Evolutionary conservation across 1,140 invertebrate species (phyloP), one percentile per base, ranked within the genome.

Genomic region (Vanessa atalanta): DNA sequence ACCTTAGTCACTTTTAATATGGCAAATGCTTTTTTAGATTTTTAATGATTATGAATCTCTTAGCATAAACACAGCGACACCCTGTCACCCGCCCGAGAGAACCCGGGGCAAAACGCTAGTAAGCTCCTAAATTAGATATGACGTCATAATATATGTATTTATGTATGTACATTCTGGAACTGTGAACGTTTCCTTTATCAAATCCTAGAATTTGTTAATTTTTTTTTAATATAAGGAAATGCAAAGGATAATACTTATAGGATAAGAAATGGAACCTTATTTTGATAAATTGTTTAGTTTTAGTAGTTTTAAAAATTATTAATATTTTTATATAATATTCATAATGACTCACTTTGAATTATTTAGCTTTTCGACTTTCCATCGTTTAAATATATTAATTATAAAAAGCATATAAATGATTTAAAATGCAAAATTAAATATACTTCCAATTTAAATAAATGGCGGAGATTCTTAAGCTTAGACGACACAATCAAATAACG

Each of bases 71-170:
- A 89, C 86, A 90, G 87, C 89, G 89, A 89, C 90, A 91, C 90
- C 90, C 90, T 92, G 90, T 91, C 89, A 90, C 84, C 90, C 90
- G 84, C 87, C 89, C 90, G 90, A 86, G 85, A 80, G 75, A 72
- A 76, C 84, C 82, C 89, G 89, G 88, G 86, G 78, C 88, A 91
- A 92, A 91, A 92, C 88, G 89, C 89, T 92, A 91, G 88, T 92
- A 92, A 92, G 90, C 90, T 92, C 90, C 88, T 91, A 92, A 90
- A 80, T 84, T 85, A 90, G 90, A 91, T 92, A 92, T 91, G 90
- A 91, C 83, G 81, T 90, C 84, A 89, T 61, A 61, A 61, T 78
- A 88, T 88, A 88, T 86, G 83, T 89, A 87, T 83, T 79, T 60
- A 60, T 60, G 55, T 87, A 88, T 73, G 63, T 77, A 77, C 85